Conservation (phyloP, 2,888 invertebrate species). For the Oscheius myriophilus region DNA sequence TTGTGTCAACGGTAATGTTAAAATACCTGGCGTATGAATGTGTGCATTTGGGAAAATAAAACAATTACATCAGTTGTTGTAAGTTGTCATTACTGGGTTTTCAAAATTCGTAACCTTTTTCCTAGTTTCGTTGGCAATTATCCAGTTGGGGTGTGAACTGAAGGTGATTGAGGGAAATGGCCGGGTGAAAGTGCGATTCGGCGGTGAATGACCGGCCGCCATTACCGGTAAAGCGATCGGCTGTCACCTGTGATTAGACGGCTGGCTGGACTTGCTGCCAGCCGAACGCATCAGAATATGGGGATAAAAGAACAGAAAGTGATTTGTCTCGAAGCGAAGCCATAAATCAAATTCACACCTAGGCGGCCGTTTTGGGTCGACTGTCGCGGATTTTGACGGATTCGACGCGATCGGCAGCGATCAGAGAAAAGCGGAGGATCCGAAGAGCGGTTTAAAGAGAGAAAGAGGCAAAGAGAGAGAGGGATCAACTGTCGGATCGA, state of each 20-base stretch:
- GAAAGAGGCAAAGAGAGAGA: background rate
- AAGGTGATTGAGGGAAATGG: too few relatives aligned
- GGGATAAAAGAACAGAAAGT: background rate
- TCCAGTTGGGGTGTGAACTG: too few relatives aligned
- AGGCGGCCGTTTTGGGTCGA: background rate
- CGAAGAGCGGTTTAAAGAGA: background rate
- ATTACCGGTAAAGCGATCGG: slow-evolving; percentile 26
- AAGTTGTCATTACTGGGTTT: too few relatives aligned
- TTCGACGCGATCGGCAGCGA: background rate
- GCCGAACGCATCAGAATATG: background rate
- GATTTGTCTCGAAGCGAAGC: background rate
- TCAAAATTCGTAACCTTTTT: too few relatives aligned
- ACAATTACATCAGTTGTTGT: too few relatives aligned
- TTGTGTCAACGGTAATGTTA: too few relatives aligned
- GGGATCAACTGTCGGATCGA: slow-evolving; percentile 1
- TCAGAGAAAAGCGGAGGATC: background rate
- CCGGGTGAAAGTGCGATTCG: too few relatives aligned
- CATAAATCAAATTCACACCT: slow-evolving; percentile 23
- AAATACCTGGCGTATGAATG: too few relatives aligned
- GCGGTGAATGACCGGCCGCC: too few relatives aligned
- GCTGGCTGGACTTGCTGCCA: background rate
- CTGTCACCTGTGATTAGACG: slow-evolving; percentile 19
- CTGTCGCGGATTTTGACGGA: slow-evolving; percentile 27
- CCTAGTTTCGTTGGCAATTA: too few relatives aligned
- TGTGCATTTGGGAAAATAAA: too few relatives aligned